Evolutionary conservation across 2,888 invertebrate genomes (phyloP).

Genomic region (Heliconius erato): DNA sequence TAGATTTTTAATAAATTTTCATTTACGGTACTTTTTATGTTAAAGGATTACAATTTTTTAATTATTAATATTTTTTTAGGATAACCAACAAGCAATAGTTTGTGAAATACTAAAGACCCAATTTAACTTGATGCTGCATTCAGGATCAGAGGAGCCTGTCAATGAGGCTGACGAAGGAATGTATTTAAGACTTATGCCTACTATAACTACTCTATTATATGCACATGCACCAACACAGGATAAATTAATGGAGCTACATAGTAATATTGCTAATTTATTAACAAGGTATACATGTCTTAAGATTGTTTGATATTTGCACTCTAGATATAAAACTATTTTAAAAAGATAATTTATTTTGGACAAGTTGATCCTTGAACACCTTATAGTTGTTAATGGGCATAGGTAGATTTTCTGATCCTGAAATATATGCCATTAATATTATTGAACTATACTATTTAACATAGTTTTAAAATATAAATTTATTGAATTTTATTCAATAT

Average conservation of each 20-base stretch:
- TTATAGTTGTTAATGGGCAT: too few species aligned
- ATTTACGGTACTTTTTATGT: neutral
- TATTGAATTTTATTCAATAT: neutral
- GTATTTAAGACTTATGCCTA: constrained; percentile 89
- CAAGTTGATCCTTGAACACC: neutral
- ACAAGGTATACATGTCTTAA: constrained; percentile 80
- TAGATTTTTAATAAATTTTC: too few species aligned
- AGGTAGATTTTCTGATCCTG: neutral
- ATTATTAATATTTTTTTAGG: constrained; percentile 65
- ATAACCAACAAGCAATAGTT: constrained; percentile 86
- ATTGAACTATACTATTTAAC: too few species aligned
- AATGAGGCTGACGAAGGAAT: constrained; percentile 90
- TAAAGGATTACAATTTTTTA: neutral
- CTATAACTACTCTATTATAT: constrained; percentile 89
- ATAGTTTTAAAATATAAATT: neutral
- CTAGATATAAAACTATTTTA: neutral
- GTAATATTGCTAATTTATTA: constrained; percentile 93
- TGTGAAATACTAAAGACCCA: constrained; percentile 92
- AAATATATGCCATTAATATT: neutral
- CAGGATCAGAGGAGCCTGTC: constrained; percentile 72
- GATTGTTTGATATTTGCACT: neutral
- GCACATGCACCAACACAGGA: constrained; percentile 84
- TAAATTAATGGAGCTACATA: constrained; percentile 89
- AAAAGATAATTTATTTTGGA: neutral
- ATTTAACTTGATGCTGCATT: constrained; percentile 90